Percentiles rank a stretch among this genome's conserved stretches.
phyloP scores from a whole-genome alignment of 2,113 vertebrate genomes.

The Prinia subflava region DNA sequence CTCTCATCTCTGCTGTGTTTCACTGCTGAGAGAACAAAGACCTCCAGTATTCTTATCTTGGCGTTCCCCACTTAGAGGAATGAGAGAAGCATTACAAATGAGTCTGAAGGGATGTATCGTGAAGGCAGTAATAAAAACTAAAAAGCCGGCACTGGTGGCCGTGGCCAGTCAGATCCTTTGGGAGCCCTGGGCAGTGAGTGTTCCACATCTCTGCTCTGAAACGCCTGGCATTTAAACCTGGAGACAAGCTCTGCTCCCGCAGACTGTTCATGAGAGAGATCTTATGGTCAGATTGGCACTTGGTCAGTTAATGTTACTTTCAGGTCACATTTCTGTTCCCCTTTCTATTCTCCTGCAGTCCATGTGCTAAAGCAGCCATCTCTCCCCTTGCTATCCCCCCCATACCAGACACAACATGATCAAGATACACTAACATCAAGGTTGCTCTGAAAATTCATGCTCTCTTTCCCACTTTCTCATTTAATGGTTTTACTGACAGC shows the following conservation, averaged over 20 bases:
- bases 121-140: background rate
- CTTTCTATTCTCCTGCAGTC: background rate
- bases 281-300: background rate
- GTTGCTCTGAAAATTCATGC: background rate
- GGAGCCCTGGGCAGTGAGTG: background rate
- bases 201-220: background rate
- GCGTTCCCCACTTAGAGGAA: background rate
- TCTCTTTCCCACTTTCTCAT: background rate
- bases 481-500: background rate
- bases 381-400: background rate
- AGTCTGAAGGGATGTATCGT: background rate
- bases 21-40: background rate
- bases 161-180: background rate
- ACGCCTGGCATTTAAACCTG: background rate
- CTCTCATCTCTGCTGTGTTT: background rate
- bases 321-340: background rate
- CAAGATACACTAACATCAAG: background rate
- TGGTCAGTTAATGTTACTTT: background rate
- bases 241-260: background rate
- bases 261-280: background rate
- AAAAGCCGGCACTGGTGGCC: accelerated
- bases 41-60: constrained; percentile 9
- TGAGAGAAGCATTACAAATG: background rate
- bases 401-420: accelerated
- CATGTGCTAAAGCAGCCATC: background rate